These are phyloP conservation scores for Heliornis fulica DNA, from an alignment of 2,113 vertebrate species.

Conservation along the genomic window DNA sequence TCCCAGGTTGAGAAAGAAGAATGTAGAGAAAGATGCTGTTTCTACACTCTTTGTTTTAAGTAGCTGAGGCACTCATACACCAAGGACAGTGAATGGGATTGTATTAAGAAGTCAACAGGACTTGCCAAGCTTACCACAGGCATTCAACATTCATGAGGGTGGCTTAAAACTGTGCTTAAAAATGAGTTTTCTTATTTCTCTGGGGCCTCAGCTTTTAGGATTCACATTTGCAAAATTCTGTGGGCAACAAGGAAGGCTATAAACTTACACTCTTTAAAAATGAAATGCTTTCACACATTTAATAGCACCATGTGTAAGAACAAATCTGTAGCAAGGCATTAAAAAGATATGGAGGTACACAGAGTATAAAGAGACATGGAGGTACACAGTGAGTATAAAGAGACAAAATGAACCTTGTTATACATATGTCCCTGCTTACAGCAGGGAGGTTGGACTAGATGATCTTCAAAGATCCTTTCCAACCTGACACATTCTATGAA, in stretches of 20 bases:
- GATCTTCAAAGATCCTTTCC: too few relatives aligned
- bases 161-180: not conserved
- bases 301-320: not conserved
- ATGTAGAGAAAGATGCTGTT: not conserved
- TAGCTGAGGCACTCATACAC: not conserved
- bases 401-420: not conserved
- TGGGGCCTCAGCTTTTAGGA: not conserved
- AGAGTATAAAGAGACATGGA: not conserved
- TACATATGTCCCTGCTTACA: too few relatives aligned
- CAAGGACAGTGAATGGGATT: not conserved
- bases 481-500: too few relatives aligned
- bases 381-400: not conserved
- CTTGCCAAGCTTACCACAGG: not conserved
- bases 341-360: not conserved
- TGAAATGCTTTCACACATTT: not conserved
- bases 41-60: not conserved
- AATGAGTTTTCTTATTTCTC: not conserved
- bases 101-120: not conserved
- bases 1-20: not conserved
- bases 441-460: too few relatives aligned
- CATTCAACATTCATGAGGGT: not conserved
- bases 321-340: not conserved
- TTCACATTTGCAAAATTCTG: not conserved
- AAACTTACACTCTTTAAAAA: not conserved
- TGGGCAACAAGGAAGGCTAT: not conserved